Conservation (phyloP, 2,797 vertebrate species). For the Acropternis orthonyx region DNA sequence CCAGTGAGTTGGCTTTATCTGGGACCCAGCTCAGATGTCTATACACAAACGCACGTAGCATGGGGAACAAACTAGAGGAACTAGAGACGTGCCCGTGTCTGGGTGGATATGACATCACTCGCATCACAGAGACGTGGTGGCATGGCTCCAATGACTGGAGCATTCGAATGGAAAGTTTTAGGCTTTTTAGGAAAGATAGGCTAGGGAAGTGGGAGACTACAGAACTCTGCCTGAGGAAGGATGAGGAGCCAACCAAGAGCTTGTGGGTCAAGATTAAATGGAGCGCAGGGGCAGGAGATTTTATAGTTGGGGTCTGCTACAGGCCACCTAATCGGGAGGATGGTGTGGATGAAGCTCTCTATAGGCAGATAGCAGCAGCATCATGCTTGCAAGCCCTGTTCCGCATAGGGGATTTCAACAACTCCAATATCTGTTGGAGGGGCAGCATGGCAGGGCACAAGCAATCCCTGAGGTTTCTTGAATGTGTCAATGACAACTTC, state of each 20-base stretch:
- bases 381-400: not conserved
- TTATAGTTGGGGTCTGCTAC: not conserved
- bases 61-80: not conserved
- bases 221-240: not conserved
- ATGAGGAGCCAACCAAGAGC: not conserved
- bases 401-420: not conserved
- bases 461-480: not conserved
- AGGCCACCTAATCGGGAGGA: not conserved
- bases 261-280: not conserved
- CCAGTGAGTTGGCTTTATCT: not conserved
- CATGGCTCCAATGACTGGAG: not conserved
- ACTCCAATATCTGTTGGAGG: not conserved
- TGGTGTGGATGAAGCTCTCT: not conserved
- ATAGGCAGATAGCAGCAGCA: too few species aligned
- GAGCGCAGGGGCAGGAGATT: not conserved
- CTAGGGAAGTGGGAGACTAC: not conserved
- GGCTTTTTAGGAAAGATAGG: not conserved
- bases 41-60: not conserved
- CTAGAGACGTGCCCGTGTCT: not conserved
- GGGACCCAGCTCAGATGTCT: not conserved
- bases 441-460: not conserved
- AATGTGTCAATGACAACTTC: not conserved
- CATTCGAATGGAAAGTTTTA: not conserved
- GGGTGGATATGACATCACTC: not conserved
- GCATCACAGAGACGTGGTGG: not conserved